Evolutionary conservation across 1,140 invertebrate genomes (phyloP), one percentile per base, ranked within the genome.

Genomic region (Papilio machaon): DNA sequence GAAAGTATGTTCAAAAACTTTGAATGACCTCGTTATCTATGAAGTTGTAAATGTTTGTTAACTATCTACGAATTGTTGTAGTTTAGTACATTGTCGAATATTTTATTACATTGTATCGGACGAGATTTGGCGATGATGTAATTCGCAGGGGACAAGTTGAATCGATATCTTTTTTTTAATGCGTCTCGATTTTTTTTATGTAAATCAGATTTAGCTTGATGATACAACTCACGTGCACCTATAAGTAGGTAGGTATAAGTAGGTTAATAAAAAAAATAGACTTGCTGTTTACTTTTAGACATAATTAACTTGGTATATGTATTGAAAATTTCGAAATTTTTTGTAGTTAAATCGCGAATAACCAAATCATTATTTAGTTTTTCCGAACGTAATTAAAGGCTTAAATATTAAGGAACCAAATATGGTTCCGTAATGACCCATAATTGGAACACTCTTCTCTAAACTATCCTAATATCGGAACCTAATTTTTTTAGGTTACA

Each of bases 1-100:
- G 91, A 93, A 93, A 93, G 90, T 93, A 88, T 84, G 82, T 85
- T 70, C 30, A 70, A 70, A 70, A 70, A 70, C 64, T 74, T 46
- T 74, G 19, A 47, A 43, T 47, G 73, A 74, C 73, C 73, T 74
- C 73, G 15, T 67, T 67, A 67, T 67, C 64, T 67, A 67, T 67
- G 64, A 67, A 67, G 64, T 67, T 30, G 64, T 67, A 35, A 67
- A 67, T 67, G 64, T 64, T 64, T 30, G 11, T 35, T 35, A 67
- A 67, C 64, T 67, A 11, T 67, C 64, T 11, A 35, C 11, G 11
- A 13, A 67, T 35, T 64, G 11, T 9, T 67, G 30, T 67, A 30
- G 64, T 67, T 23, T 15, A 30, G 23, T 30, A 67, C 11, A 35
- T 10, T 15, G n/a, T 67, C 4, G 3, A 15, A 4, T 67, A 35